These are phyloP conservation scores for Episyrphus balteatus DNA, from an alignment of 1,140 invertebrate species.

Conservation along the genomic window DNA sequence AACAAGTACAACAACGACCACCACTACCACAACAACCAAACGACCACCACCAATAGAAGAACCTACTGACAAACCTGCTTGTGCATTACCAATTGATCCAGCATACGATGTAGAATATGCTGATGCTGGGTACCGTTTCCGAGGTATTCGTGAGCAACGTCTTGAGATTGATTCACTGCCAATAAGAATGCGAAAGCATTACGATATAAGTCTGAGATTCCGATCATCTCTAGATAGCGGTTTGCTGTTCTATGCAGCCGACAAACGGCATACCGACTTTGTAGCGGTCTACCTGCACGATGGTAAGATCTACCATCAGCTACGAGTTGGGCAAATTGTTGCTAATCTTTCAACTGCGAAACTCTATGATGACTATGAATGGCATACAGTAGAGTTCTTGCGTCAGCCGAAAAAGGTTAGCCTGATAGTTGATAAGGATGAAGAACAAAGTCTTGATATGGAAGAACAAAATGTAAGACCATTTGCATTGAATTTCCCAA, in stretches of 20 bases:
- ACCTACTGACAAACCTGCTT: conserved; percentile 21
- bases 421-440: conserved; percentile 43
- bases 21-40: conserved; percentile 6
- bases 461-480: conserved; percentile 39
- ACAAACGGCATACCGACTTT: conserved; percentile 57
- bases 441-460: conserved; percentile 42
- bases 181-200: conserved; percentile 47
- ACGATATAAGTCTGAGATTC: conserved; percentile 70
- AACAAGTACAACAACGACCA: conserved; percentile 8
- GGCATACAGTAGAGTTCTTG: conserved; percentile 67
- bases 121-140: conserved; percentile 37
- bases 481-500: conserved; percentile 55
- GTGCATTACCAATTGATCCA: conserved; percentile 39
- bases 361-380: conserved; percentile 69
- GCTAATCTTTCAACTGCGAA: conserved; percentile 42
- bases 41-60: conserved; percentile 6
- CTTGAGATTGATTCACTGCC: conserved; percentile 55
- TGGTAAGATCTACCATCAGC: conserved; percentile 63
- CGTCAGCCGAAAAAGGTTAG: conserved; percentile 46
- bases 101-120: conserved; percentile 26
- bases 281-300: conserved; percentile 70
- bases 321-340: conserved; percentile 60
- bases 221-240: conserved; percentile 69
- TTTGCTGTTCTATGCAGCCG: conserved; percentile 69
- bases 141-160: conserved; percentile 57